Conservation (phyloP, 1,140 invertebrate genomes). For the Ips nitidus region DNA sequence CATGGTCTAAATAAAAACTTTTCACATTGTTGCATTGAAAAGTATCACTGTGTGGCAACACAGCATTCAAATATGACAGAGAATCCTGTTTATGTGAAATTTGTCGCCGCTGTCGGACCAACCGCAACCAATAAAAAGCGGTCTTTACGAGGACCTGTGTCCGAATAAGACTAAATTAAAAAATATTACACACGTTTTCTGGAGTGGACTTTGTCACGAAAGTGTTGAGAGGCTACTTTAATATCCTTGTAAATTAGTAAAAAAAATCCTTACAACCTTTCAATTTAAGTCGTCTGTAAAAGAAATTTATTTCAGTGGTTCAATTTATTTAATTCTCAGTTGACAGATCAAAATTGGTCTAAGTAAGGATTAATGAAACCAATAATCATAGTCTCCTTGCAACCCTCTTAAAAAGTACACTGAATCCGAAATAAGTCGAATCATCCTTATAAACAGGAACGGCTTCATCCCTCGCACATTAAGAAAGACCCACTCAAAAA, state of each 20-base stretch:
- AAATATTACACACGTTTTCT: constrained; percentile 34
- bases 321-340: not conserved
- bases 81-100: constrained; percentile 21
- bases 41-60: too few relatives aligned
- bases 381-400: not conserved
- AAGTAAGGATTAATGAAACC: constrained; percentile 1
- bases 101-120: constrained; percentile 48
- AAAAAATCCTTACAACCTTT: not conserved
- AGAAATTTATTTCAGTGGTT: too few relatives aligned
- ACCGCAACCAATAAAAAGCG: constrained; percentile 44
- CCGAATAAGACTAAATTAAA: constrained; percentile 46
- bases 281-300: too few relatives aligned
- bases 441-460: constrained; percentile 34
- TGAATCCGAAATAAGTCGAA: constrained; percentile 17
- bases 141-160: constrained; percentile 39
- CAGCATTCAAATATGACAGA: too few relatives aligned
- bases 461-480: constrained; percentile 33
- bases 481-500: constrained; percentile 36
- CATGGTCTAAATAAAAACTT: too few relatives aligned
- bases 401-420: not conserved
- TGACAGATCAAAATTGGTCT: not conserved
- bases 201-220: constrained; percentile 27
- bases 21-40: too few relatives aligned
- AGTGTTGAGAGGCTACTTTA: constrained; percentile 10
- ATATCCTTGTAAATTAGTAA: constrained; percentile 16